Base-by-base conservation (phyloP, 1,140 invertebrate species). In the Tetraneura akinire region DNA sequence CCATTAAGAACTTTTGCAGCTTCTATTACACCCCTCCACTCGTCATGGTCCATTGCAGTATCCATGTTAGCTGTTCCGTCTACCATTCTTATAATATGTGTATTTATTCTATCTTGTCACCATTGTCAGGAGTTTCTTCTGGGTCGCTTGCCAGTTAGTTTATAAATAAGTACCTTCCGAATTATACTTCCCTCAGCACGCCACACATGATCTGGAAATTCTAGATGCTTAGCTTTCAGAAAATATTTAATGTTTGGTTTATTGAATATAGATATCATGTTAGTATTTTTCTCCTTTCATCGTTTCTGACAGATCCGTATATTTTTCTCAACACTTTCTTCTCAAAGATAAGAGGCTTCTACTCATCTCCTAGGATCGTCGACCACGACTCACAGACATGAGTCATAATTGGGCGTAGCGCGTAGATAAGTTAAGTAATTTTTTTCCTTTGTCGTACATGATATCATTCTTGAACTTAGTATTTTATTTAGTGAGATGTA, bases 401-500 rank as follows among this genome's bases (percentile, higher is more conserved):
- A 8, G 57, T 26, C 57, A 60, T 21, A 23, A 60, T 60, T 60
- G 21, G 57, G 57, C 57, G 57, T 60, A 60, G 23, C n/a, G n/a
- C n/a, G n/a, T n/a, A n/a, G n/a, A 23, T 60, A 60, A 60, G 21
- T 21, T 60, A 60, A 60, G 23, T 60, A 60, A 4, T 23, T 23
- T 60, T 60, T 60, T 60, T 60, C 57, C 57, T 60, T 60, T 60
- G 21, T 26, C 21, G 13, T 23, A 4, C 42, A 45, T 45, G 4
- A 60, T 60, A 60, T 5, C 26, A 60, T 60, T 60, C 26, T 60
- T 60, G 18, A 26, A 60, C 55, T 60, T 60, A n/a, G 8, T 68
- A n/a, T 70, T 53, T 70, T 70, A 53, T 23, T 78, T 62, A 45
- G 42, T 45, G 42, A 45, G 57, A 60, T 8, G 42, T 45, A n/a